Base-by-base conservation (phyloP, 2,888 invertebrate species). In the Junonia oenone region DNA sequence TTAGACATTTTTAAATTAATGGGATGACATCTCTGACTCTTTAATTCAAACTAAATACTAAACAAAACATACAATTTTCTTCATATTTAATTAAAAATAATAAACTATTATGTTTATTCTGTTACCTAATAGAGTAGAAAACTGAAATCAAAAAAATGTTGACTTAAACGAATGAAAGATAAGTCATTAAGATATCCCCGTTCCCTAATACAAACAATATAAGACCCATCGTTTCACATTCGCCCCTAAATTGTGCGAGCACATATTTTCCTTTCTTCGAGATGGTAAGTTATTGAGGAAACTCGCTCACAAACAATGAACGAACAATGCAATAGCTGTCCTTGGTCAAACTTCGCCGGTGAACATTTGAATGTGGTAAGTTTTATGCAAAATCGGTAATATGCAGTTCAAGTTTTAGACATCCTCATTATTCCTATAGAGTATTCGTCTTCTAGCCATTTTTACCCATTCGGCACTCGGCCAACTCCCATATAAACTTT, bases 221-320 rank as follows among this genome's bases (percentile, higher is more conserved):
- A 8, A 6, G 8, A 17, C 8, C 0, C 5, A 2, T 19, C 14
- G 8, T 33, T 15, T 6, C 14, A 14, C 8, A 37, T 9, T 38
- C 9, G 15, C 17, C 9, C 38, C 11, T 9, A 38, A 38, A n/a
- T 38, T 2, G 9, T 3, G 4, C 31, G 3, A 8, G 11, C 9
- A 11, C 38, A 19, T 8, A 40, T 40, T 47, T 17, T 14, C 15
- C 19, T 22, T 29, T 6, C 14, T 9, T 13, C 15, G 11, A 45
- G 13, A 35, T 22, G 31, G 22, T 48, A 47, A 51, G 33, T 47
- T 51, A 51, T 47, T 56, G 35, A 47, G 33, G 51, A 51, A 56
- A 56, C 40, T 51, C 19, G n/a, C 29, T 13, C 38, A 47, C 55
- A 33, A 46, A 40, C 35, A 27, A 15, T 22, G 26, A 40, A 19